Conservation (phyloP, 2,113 vertebrate genomes). For the Phylloscopus trochilus region DNA sequence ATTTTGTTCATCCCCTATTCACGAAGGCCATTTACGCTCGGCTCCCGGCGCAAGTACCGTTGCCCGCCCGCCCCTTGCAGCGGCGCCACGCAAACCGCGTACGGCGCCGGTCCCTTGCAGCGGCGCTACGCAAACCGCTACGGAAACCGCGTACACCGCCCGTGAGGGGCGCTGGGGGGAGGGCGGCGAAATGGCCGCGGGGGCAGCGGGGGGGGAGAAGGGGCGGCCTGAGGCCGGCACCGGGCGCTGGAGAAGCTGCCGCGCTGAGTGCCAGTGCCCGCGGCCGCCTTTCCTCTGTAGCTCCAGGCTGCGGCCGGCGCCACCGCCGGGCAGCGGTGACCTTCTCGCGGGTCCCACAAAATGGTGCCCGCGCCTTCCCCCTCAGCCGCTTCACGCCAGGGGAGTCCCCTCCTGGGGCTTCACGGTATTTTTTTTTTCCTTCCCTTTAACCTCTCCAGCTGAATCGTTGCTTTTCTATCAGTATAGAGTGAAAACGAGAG, state of each 20-base stretch:
- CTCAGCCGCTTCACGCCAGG: not conserved
- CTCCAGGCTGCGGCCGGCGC: not conserved
- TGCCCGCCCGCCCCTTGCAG: no score
- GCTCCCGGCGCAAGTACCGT: not conserved
- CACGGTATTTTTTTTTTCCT: accelerated
- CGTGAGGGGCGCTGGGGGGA: not conserved
- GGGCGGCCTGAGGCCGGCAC: no score
- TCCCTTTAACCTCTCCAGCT: not conserved
- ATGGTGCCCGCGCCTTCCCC: not conserved
- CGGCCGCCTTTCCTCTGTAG: no score
- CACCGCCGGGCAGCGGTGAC: not conserved
- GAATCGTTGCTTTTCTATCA: not conserved
- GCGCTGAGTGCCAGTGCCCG: no score
- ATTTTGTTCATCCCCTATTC: not conserved
- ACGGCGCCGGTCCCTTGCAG: accelerated
- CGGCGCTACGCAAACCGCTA: not conserved
- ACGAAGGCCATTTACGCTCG: not conserved
- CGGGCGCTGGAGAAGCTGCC: not conserved
- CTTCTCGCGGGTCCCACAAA: not conserved
- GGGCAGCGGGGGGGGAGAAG: not conserved
- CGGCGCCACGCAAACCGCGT: not conserved
- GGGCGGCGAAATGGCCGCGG: not conserved
- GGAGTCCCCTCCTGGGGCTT: not conserved
- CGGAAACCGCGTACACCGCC: not conserved
- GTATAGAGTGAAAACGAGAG: not conserved